phyloP scores from a whole-genome alignment of 2,888 invertebrate genomes.

The Epirrhoe tristata region DNA sequence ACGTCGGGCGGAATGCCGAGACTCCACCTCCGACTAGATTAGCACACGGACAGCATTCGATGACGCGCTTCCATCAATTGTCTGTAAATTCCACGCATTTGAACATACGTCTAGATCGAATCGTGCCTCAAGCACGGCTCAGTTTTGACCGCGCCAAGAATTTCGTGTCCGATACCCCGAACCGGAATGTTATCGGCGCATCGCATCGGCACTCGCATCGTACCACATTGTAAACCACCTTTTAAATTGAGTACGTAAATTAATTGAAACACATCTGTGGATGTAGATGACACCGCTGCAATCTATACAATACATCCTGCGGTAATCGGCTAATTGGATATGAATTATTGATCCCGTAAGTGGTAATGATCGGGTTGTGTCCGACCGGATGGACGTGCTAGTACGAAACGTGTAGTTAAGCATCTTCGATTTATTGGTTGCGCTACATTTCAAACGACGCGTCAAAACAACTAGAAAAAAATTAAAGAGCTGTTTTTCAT shows the following conservation, averaged over 20 bases:
- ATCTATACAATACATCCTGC: slow-evolving; percentile 60
- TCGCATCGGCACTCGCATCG: slow-evolving; percentile 72
- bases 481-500: slow-evolving; percentile 34
- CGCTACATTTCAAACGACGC: slow-evolving; percentile 45
- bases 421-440: slow-evolving; percentile 52
- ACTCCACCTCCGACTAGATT: slow-evolving; percentile 57
- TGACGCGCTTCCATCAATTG: slow-evolving; percentile 76
- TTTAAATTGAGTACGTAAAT: slow-evolving; percentile 67
- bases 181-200: slow-evolving; percentile 81
- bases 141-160: slow-evolving; percentile 71
- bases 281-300: slow-evolving; percentile 52
- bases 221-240: slow-evolving; percentile 73
- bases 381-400: slow-evolving; percentile 56
- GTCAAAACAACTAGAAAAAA: slow-evolving; percentile 48
- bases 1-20: slow-evolving; percentile 63
- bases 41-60: slow-evolving; percentile 71
- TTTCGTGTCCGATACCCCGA: slow-evolving; percentile 77
- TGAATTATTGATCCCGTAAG: slow-evolving; percentile 72
- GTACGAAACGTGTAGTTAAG: slow-evolving; percentile 47
- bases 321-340: slow-evolving; percentile 75
- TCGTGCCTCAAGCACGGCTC: slow-evolving; percentile 67
- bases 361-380: slow-evolving; percentile 63
- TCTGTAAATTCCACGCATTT: slow-evolving; percentile 75
- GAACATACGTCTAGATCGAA: slow-evolving; percentile 69
- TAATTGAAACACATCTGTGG: slow-evolving; percentile 65